A percentile compares a stretch with the other conserved stretches of the same genome.
These are phyloP conservation scores for Tragelaphus oryx DNA, from an alignment of 2,797 vertebrate species.

Conservation along the genomic window DNA sequence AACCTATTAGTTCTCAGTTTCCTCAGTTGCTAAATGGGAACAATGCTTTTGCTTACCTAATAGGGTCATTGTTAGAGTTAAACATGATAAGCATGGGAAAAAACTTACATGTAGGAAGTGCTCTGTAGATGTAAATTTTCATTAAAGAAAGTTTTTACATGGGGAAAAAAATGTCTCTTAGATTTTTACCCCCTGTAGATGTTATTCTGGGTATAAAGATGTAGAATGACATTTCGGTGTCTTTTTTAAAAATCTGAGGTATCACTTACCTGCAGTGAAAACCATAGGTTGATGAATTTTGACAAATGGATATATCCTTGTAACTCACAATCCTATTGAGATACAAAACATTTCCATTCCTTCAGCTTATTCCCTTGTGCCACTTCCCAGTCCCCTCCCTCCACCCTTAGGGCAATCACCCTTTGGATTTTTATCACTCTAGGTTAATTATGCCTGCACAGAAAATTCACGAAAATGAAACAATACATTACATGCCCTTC, in stretches of 20 bases:
- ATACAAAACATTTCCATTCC: background rate
- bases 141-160: background rate
- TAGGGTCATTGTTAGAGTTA: background rate
- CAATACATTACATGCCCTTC: background rate
- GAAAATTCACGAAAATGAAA: background rate
- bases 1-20: background rate
- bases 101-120: background rate
- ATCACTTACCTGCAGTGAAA: background rate
- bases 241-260: background rate
- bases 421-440: background rate
- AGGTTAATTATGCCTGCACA: background rate
- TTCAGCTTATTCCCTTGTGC: background rate
- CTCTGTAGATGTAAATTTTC: background rate
- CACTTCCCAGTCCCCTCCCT: background rate
- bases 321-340: background rate
- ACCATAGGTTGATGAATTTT: background rate
- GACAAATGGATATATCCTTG: background rate
- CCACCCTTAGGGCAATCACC: background rate
- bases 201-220: background rate
- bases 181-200: background rate
- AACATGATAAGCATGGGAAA: background rate
- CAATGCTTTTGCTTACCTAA: background rate
- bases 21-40: background rate
- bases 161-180: background rate
- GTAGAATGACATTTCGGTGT: background rate